Conservation (phyloP, 2,113 vertebrate species). For the Ceratotherium simum region DNA sequence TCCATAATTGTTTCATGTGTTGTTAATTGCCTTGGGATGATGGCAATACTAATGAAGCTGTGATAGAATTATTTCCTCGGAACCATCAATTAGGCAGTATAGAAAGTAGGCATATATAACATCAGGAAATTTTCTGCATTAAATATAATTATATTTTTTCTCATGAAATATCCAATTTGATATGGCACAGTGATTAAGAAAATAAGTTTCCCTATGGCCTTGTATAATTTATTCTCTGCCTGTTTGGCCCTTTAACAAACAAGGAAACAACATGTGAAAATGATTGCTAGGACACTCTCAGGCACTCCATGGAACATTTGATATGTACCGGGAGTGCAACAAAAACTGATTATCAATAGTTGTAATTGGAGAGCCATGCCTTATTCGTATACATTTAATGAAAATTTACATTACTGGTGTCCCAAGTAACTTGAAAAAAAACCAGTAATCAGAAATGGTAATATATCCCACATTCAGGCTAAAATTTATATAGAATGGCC, state of each 20-base stretch:
- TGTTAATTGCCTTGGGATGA: not conserved
- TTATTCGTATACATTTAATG: not conserved
- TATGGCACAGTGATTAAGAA: constrained; percentile 6
- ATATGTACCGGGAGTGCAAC: not conserved
- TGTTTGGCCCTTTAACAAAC: not conserved
- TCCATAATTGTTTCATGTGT: constrained; percentile 23
- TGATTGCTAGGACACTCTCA: not conserved
- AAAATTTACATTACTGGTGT: not conserved
- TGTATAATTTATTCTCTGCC: not conserved
- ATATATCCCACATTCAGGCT: not conserved
- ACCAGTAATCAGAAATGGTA: not conserved
- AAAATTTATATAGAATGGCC: not conserved
- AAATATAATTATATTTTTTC: not conserved
- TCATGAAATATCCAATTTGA: not conserved
- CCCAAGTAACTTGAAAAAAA: not conserved
- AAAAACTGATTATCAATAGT: not conserved
- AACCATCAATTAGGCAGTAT: not conserved
- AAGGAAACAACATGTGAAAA: constrained; percentile 9
- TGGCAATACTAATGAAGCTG: not conserved
- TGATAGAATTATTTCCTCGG: not conserved
- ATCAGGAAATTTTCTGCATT: not conserved
- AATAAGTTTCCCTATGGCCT: not conserved
- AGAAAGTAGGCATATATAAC: not conserved
- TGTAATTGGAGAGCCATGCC: not conserved
- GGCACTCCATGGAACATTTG: not conserved